A percentile compares a stretch with the other conserved stretches of the same genome.
phyloP scores from a whole-genome alignment of 2,797 vertebrate species.

The Gambelia wislizenii region DNA sequence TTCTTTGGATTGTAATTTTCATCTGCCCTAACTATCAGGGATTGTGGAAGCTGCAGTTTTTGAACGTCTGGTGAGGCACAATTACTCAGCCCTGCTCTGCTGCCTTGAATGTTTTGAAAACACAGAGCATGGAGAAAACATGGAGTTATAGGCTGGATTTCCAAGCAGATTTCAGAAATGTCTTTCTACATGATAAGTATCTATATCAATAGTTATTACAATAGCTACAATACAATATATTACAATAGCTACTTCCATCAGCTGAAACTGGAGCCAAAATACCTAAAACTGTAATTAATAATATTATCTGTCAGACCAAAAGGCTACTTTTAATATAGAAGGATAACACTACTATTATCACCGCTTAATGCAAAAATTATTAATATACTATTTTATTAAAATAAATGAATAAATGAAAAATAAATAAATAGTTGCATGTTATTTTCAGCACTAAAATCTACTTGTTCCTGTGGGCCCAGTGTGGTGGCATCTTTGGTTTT shows the following conservation, averaged over 20 bases:
- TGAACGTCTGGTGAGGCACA: too few species aligned
- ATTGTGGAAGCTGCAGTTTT: not conserved
- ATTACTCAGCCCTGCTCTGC: too few species aligned
- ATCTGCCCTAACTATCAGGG: not conserved
- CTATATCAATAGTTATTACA: not conserved
- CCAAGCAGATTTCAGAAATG: not conserved
- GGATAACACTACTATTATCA: not conserved
- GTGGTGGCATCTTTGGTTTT: not conserved
- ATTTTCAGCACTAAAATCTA: not conserved
- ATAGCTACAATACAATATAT: not conserved
- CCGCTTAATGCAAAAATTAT: not conserved
- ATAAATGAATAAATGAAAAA: not conserved
- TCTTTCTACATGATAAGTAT: not conserved
- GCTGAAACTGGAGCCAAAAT: not conserved
- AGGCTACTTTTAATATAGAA: not conserved
- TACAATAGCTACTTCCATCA: not conserved
- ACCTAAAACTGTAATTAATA: not conserved
- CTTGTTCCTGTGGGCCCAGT: not conserved
- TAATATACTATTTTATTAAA: not conserved
- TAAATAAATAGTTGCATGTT: not conserved
- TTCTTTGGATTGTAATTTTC: not conserved
- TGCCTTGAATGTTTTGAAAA: not conserved
- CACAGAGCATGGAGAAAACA: not conserved
- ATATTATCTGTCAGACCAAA: not conserved
- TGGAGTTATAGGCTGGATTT: not conserved